phyloP scores from a whole-genome alignment of 2,113 vertebrate genomes.

The Halcyon senegalensis region DNA sequence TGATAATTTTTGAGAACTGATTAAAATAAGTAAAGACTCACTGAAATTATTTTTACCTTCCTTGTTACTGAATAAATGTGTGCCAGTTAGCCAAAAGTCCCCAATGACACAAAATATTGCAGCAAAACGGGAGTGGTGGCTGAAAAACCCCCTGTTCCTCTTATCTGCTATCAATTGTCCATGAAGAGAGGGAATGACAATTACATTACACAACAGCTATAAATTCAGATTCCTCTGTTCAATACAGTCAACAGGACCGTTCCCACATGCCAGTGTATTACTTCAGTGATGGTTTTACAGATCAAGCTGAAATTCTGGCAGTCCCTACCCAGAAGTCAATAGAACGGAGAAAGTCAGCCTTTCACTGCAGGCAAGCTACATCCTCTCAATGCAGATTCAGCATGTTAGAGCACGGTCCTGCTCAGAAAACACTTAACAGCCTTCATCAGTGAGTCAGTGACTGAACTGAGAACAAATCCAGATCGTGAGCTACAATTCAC shows the following conservation, averaged over 20 bases:
- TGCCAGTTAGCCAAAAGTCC: background rate
- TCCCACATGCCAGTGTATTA: fast-evolving
- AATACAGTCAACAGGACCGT: background rate
- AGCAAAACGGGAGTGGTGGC: background rate
- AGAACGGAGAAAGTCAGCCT: background rate
- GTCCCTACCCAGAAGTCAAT: background rate
- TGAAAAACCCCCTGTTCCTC: background rate
- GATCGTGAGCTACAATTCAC: background rate
- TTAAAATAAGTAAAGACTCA: background rate
- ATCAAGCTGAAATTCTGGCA: background rate
- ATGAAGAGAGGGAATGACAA: background rate
- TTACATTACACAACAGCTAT: background rate
- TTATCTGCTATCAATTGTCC: background rate
- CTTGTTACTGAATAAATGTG: background rate
- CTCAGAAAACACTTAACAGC: background rate
- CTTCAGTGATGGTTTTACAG: background rate
- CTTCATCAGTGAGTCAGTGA: background rate
- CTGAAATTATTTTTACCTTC: background rate
- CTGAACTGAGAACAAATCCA: background rate
- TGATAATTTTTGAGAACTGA: background rate
- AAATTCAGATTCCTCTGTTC: background rate
- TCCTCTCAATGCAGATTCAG: background rate
- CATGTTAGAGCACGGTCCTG: background rate
- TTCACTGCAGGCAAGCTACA: background rate
- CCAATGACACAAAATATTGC: background rate